Conservation (phyloP, 2,888 invertebrate genomes). For the Fragum fragum region DNA sequence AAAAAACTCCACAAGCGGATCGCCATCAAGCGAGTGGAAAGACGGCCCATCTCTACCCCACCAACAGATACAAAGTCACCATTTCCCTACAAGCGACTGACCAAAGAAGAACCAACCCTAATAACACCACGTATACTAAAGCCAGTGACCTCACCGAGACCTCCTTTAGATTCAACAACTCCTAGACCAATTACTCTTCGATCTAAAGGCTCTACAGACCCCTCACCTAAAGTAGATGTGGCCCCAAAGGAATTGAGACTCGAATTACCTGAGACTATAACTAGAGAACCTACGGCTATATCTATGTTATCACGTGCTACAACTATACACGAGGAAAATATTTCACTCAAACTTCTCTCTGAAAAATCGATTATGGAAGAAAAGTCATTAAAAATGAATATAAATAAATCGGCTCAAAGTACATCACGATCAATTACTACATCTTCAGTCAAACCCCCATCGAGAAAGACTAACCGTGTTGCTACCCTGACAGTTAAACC, state of each 20-base stretch:
- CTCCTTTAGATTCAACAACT: neutral
- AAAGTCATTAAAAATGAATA: neutral
- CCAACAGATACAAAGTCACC: conserved; percentile 35
- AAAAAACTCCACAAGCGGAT: conserved; percentile 44
- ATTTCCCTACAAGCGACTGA: neutral
- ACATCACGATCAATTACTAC: neutral
- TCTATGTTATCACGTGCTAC: conserved; percentile 45
- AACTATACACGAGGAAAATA: conserved; percentile 50
- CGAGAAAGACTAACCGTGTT: neutral
- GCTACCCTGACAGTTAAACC: conserved; percentile 21
- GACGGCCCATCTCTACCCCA: conserved; percentile 27
- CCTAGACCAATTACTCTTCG: neutral
- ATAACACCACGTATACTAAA: conserved; percentile 42
- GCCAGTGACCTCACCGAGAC: conserved; percentile 8
- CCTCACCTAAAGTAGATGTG: conserved; percentile 1
- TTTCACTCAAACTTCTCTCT: conserved; percentile 34
- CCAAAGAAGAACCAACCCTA: conserved; percentile 15
- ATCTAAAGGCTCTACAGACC: neutral
- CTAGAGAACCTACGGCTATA: conserved; percentile 37
- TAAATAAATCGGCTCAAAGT: neutral
- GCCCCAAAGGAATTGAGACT: conserved; percentile 29
- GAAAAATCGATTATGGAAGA: conserved; percentile 14
- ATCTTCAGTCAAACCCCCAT: neutral
- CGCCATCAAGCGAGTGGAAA: conserved; percentile 33
- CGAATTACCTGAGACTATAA: conserved; percentile 25